A percentile compares a stretch with the other conserved stretches of the same genome.
These are phyloP conservation scores for Oreochromis mossambicus DNA, from an alignment of 2,797 vertebrate genomes.

Conservation along the genomic window DNA sequence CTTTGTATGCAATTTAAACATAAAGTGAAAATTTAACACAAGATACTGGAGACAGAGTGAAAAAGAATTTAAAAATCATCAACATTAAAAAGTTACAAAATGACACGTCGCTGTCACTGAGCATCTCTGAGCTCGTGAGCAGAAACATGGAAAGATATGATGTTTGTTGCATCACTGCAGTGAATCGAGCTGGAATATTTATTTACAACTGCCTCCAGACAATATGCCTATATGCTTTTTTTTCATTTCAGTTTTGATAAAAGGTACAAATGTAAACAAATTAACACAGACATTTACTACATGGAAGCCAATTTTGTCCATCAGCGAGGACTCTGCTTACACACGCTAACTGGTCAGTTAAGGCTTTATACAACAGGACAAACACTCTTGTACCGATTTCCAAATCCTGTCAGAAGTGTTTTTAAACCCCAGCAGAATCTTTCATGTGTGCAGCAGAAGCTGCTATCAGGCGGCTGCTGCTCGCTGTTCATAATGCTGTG, in stretches of 20 bases:
- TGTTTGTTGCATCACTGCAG: not conserved
- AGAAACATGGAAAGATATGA: not conserved
- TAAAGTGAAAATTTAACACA: not conserved
- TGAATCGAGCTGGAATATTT: not conserved
- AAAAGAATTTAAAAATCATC: not conserved
- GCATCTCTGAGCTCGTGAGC: not conserved
- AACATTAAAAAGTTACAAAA: not conserved
- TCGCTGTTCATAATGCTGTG: not conserved
- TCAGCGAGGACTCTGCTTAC: not conserved
- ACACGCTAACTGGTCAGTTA: not conserved
- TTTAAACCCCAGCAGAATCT: not conserved
- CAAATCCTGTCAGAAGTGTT: not conserved
- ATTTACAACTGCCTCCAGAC: not conserved
- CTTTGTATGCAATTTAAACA: not conserved
- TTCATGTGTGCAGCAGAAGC: not conserved
- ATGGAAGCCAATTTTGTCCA: not conserved
- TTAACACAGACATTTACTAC: not conserved
- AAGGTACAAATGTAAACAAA: not conserved
- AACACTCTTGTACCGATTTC: not conserved
- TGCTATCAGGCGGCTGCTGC: not conserved
- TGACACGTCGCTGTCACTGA: rapidly evolving
- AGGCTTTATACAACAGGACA: not conserved
- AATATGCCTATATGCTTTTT: not conserved
- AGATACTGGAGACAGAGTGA: not conserved
- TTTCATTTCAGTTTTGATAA: not conserved